Percentiles rank a stretch among this genome's conserved stretches.
Conservation (phyloP, 1,140 invertebrate species). For the Cecropterus lyciades region DNA sequence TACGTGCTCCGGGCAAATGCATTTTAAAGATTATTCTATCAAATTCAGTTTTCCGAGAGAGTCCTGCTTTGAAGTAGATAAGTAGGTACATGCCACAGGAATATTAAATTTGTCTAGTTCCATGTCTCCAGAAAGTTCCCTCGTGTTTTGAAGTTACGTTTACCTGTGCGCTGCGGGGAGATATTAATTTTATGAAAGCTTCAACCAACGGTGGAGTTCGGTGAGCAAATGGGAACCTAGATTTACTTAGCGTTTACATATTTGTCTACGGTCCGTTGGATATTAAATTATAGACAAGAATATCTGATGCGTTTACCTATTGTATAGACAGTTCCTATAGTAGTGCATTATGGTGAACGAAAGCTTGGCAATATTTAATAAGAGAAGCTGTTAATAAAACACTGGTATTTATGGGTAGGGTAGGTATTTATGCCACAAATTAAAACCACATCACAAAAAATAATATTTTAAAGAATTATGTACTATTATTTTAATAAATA, state of each 20-base stretch:
- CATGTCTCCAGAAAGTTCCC: slow-evolving; percentile 68
- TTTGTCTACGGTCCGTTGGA: not conserved
- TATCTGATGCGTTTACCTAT: too few species aligned
- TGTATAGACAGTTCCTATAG: too few species aligned
- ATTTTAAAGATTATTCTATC: slow-evolving; percentile 28
- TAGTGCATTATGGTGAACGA: too few species aligned
- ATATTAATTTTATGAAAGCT: slow-evolving; percentile 73
- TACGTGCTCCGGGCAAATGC: slow-evolving; percentile 1
- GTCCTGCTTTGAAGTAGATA: slow-evolving; percentile 39
- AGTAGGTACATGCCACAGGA: slow-evolving; percentile 51
- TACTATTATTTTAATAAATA: too few species aligned
- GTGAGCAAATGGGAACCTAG: slow-evolving; percentile 41
- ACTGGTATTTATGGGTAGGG: too few species aligned
- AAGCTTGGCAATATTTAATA: too few species aligned
- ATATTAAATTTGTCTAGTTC: slow-evolving; percentile 74
- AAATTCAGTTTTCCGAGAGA: slow-evolving; percentile 22
- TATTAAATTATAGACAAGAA: not conserved
- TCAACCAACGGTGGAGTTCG: slow-evolving; percentile 50
- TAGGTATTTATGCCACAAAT: too few species aligned
- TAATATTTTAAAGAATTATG: too few species aligned
- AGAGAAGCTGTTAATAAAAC: too few species aligned
- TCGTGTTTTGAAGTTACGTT: slow-evolving; percentile 67
- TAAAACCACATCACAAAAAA: too few species aligned
- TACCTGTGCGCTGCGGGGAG: slow-evolving; percentile 58
- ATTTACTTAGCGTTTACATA: slow-evolving; percentile 24